Percentiles rank a stretch among this genome's conserved stretches.
Evolutionary conservation across 2,797 vertebrate species (phyloP).

Genomic region (Falco cherrug): DNA sequence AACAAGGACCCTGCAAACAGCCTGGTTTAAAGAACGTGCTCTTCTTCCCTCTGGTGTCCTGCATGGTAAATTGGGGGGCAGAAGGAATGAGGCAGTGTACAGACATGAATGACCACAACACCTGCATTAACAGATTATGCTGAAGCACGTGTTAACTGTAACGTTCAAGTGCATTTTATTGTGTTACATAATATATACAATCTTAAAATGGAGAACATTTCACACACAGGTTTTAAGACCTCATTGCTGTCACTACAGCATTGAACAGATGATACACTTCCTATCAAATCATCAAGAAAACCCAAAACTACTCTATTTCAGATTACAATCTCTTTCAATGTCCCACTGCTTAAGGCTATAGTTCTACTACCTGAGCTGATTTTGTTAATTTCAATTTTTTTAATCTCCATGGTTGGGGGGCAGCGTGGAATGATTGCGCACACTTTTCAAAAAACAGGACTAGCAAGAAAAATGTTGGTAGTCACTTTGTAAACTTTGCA

Average conservation of each 20-base stretch:
- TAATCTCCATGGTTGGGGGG: neutral
- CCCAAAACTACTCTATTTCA: neutral
- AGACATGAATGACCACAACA: neutral
- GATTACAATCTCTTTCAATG: neutral
- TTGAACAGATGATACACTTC: neutral
- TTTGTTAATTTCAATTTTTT: neutral
- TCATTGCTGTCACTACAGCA: neutral
- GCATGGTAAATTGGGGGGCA: neutral
- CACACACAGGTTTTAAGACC: neutral
- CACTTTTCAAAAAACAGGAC: neutral
- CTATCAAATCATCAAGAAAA: neutral
- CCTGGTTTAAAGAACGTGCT: neutral
- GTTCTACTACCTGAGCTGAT: constrained; percentile 39
- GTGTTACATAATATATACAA: constrained; percentile 40
- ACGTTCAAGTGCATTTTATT: constrained; percentile 53
- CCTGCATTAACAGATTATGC: neutral
- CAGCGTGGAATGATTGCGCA: neutral
- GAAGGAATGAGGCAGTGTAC: neutral
- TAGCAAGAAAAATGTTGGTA: constrained; percentile 34
- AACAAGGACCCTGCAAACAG: accelerated
- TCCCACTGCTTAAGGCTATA: neutral
- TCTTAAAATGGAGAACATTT: neutral
- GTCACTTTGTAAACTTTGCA: constrained; percentile 56
- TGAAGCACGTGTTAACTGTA: neutral
- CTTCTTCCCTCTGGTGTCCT: neutral